phyloP scores from a whole-genome alignment of 2,888 invertebrate genomes.

The Brachyptera putata region DNA sequence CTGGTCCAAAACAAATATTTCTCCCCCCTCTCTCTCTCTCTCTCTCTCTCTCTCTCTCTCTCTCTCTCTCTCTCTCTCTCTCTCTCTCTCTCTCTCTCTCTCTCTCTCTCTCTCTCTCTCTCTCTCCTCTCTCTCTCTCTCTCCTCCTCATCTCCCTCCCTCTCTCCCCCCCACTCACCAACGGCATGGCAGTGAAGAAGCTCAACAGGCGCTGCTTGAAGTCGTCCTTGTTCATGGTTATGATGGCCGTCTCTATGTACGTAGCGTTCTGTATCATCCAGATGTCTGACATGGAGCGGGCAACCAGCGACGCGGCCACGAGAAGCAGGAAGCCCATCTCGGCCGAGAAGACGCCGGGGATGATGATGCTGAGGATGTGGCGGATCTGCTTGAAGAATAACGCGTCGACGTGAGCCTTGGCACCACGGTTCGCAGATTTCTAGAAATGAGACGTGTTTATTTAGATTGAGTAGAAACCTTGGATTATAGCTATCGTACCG shows the following conservation, averaged over 20 bases:
- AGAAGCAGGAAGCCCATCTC: conserved; percentile 70
- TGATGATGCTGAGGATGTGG: conserved; percentile 64
- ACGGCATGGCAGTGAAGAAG: conserved; percentile 81
- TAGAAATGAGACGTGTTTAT: too few species aligned
- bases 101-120: too few species aligned
- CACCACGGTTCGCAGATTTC: conserved; percentile 43
- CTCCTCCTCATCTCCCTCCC: too few species aligned
- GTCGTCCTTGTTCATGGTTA: conserved; percentile 73
- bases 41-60: too few species aligned
- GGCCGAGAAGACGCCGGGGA: conserved; percentile 73
- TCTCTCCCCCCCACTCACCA: too few species aligned
- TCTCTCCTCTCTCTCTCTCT: too few species aligned
- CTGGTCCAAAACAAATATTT: too few species aligned
- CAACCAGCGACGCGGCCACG: conserved; percentile 76
- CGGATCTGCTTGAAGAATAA: conserved; percentile 67
- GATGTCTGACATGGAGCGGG: conserved; percentile 90
- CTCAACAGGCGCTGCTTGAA: conserved; percentile 72
- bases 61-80: too few species aligned
- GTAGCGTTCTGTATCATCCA: conserved; percentile 97
- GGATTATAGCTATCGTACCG: too few species aligned
- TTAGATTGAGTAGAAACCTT: too few species aligned
- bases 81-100: too few species aligned
- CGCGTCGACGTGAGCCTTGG: conserved; percentile 71
- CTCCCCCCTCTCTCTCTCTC: too few species aligned
- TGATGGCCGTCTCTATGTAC: conserved; percentile 91